These are phyloP conservation scores for Drosophila formosana DNA, from an alignment of 2,888 invertebrate genomes.

Conservation along the genomic window DNA sequence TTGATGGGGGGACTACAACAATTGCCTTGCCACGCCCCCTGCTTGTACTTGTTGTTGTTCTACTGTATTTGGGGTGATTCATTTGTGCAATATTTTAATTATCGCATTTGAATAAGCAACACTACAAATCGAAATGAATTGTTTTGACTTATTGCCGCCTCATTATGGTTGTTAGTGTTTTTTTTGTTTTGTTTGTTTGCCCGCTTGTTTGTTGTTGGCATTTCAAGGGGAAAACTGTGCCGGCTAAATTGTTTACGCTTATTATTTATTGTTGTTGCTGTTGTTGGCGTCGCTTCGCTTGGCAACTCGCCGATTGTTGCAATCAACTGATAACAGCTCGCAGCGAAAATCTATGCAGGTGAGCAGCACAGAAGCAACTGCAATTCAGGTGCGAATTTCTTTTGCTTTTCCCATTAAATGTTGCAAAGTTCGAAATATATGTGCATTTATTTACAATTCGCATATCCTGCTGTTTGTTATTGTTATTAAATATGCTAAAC, in stretches of 20 bases:
- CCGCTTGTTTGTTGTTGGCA: conserved; percentile 24
- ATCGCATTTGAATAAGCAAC: conserved; percentile 59
- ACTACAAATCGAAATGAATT: conserved; percentile 48
- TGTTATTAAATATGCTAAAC: neutral
- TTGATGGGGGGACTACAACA: conserved; percentile 61
- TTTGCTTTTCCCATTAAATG: neutral
- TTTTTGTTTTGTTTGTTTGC: conserved; percentile 9
- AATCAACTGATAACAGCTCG: conserved; percentile 66
- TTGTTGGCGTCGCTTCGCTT: conserved; percentile 10
- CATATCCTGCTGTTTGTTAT: conserved; percentile 8
- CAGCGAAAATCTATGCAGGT: conserved; percentile 18
- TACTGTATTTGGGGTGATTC: conserved; percentile 47
- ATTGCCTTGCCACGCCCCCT: conserved; percentile 1
- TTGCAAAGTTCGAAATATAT: neutral
- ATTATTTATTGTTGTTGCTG: conserved; percentile 25
- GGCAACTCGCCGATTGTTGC: conserved; percentile 37
- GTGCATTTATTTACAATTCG: neutral
- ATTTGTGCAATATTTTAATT: conserved; percentile 71
- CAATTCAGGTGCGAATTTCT: conserved; percentile 21
- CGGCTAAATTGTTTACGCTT: conserved; percentile 48
- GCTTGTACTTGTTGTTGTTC: neutral
- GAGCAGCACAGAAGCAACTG: conserved; percentile 11
- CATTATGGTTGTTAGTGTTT: conserved; percentile 28
- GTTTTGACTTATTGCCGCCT: conserved; percentile 55
- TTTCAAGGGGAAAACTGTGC: conserved; percentile 40